Base-by-base conservation (phyloP, 64 coral and sea anemone genomes). In the Porites australiensis region DNA sequence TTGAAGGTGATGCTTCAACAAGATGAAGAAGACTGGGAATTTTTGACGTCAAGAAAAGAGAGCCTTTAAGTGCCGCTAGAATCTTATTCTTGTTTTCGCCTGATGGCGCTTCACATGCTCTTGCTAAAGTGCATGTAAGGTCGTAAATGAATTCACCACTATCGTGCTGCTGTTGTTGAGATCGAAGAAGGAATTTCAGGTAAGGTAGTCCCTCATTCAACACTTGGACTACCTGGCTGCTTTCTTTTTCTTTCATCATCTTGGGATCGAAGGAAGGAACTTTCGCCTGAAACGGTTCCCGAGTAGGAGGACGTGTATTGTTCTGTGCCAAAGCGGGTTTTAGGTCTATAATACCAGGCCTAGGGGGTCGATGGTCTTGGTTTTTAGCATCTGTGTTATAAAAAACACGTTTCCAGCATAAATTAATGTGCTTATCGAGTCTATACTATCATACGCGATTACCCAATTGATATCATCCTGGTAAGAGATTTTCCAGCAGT, bases 11-110 rank as follows among this genome's bases (percentile, higher is more conserved):
- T 64, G 13, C 61, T 46, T 90, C 75, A 3, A 82, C 27, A 46
- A 54, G 49, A 46, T 58, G 7, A 58, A 90, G 77, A 22, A 90
- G 44, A 55, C 7, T 13, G 44, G 88, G 88, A 72, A 90, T 80
- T 13, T 90, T 67, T 5, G 22, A 12, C 4, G 4, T 78, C 51
- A 90, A 69, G 16, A 79, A 79, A 16, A 8, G 3, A 3, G 88
- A 90, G 12, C 88, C 64, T 72, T 60, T 77, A 5, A 90, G 45
- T 3, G 77, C 75, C 27, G 88, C 68, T 54, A 90, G 50, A 72
- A 90, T 82, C 44, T 45, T 81, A 20, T 58, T 79, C 2, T 44
- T 58, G 44, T 51, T 58, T 44, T 90, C 77, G 4, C 63, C 21
- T 48, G 63, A 20, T 16, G 76, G 76, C 44, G 88, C 88, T 21